Conservation (phyloP, 1,140 invertebrate genomes). For the Medauroidea extradentata region DNA sequence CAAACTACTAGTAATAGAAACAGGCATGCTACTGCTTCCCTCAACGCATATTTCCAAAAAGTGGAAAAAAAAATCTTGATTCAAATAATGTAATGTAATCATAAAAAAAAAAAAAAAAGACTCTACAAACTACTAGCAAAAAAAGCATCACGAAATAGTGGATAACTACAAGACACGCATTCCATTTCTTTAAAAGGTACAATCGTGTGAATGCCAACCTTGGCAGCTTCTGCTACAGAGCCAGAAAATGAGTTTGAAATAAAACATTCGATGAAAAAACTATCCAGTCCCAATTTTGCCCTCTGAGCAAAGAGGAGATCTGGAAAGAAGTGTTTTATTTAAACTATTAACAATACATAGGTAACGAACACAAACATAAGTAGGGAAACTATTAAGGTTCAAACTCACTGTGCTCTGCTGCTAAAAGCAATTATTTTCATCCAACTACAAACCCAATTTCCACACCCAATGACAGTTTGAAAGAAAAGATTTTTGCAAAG, state of each 20-base stretch:
- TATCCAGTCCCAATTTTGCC: slow-evolving; percentile 61
- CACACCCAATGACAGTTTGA: slow-evolving; percentile 3
- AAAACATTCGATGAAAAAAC: slow-evolving; percentile 20
- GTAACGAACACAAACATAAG: background rate
- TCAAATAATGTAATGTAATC: too few relatives aligned
- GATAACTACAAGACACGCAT: slow-evolving; percentile 11
- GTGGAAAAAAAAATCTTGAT: background rate
- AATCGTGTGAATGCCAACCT: background rate
- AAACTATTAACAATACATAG: too few relatives aligned
- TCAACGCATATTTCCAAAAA: slow-evolving; percentile 4
- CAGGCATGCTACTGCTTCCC: slow-evolving; percentile 27
- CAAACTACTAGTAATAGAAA: slow-evolving; percentile 21
- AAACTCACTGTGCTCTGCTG: slow-evolving; percentile 23
- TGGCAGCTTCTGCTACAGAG: slow-evolving; percentile 22
- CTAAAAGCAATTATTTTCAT: slow-evolving; percentile 14
- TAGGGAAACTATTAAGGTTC: slow-evolving; percentile 2
- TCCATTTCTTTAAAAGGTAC: slow-evolving; percentile 12
- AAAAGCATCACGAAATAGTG: slow-evolving; percentile 10
- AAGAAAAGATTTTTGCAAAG: background rate
- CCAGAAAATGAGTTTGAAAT: slow-evolving; percentile 18
- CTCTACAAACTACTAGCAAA: background rate
- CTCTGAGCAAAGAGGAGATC: slow-evolving; percentile 82
- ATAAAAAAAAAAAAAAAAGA: too few relatives aligned
- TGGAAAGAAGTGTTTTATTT: slow-evolving; percentile 51
- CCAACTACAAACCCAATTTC: slow-evolving; percentile 1